Base-by-base conservation (phyloP, 2,888 invertebrate genomes). In the Ectropis crepuscularia region DNA sequence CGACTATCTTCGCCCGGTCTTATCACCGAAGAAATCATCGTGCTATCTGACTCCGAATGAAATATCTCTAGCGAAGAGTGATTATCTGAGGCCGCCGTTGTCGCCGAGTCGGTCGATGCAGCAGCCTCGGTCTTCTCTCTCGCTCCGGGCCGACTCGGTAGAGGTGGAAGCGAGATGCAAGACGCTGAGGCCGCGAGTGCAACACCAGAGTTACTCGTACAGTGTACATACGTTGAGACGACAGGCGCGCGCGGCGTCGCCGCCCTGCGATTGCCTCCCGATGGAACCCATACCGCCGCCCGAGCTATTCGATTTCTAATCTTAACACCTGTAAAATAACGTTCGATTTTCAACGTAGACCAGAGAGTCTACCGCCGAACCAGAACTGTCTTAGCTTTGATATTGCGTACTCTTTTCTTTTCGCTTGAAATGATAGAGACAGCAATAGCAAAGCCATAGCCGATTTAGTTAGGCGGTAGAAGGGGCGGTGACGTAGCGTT, bases 271-370 rank as follows among this genome's bases (percentile, higher is more conserved):
- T 74, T 86, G 86, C 42, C 76, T 87, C n/a, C 88, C 88, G 12
- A 70, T 76, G 42, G 85, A 86, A 37, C 89, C 90, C 0, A 90
- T 91, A 61, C 91, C 92, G 62, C 92, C 92, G 60, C 92, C 92
- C 5, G 92, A 91, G 66, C 74, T 89, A 39, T 92, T 92, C 83
- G 88, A 92, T 68, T 90, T 90, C 67, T 90, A 71, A 80, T 57
- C 28, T 38, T 11, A 43, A 16, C 5, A 6, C 41, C 38, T 41
- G 10, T 48, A 16, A 12, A 28, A 39, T 59, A 49, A 39, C 48
- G 55, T 60, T 64, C 64, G 47, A 64, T 38, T 59, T 60, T 64
- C 53, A 43, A 43, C 16, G 1, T 28, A 2, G 16, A 28, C 16
- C 16, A n/a, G n/a, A n/a, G n/a, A n/a, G n/a, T n/a, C n/a, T n/a